These are phyloP conservation scores for Rhopalosiphum padi DNA, from an alignment of 1,140 invertebrate genomes.

Conservation along the genomic window DNA sequence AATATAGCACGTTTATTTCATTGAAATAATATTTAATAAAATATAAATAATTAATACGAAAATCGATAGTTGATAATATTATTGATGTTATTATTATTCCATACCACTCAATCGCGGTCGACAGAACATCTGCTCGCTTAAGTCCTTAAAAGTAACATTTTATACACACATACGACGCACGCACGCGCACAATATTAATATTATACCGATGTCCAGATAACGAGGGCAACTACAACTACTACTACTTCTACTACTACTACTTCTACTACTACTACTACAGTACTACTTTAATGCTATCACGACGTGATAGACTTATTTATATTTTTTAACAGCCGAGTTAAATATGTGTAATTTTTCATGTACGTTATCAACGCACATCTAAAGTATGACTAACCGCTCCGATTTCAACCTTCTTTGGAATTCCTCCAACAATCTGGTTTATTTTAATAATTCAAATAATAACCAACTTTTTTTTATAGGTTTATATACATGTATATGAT, in stretches of 20 bases:
- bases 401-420: background rate
- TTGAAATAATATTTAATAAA: background rate
- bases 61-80: background rate
- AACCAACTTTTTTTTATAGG: background rate
- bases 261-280: background rate
- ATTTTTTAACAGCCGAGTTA: background rate
- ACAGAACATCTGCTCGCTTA: background rate
- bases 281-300: background rate
- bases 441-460: background rate
- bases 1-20: background rate
- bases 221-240: background rate
- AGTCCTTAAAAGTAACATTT: background rate
- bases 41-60: background rate
- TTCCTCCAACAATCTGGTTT: slow-evolving; percentile 27
- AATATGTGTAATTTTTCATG: slow-evolving; percentile 12
- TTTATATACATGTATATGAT: background rate
- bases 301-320: slow-evolving; percentile 10
- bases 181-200: background rate
- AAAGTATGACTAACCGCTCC: background rate
- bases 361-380: background rate
- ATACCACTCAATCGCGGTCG: background rate
- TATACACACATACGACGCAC: background rate
- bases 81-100: background rate
- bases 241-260: too few species aligned
- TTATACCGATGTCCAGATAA: background rate